These are phyloP conservation scores for Graptemys geographica DNA, from an alignment of 2,797 vertebrate genomes.

Conservation along the genomic window DNA sequence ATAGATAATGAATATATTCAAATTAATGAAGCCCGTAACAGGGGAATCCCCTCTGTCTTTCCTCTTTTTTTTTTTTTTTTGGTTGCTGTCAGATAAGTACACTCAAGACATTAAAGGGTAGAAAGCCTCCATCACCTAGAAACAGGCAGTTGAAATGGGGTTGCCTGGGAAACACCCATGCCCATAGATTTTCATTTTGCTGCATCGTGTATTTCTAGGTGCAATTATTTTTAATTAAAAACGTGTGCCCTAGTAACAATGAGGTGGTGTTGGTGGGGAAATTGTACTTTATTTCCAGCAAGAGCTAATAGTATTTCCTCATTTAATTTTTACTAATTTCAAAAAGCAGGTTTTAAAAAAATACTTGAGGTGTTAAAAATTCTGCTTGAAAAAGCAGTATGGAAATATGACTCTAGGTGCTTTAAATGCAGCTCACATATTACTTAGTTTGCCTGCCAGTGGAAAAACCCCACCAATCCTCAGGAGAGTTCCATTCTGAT, in stretches of 20 bases:
- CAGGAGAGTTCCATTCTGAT: slow-evolving; percentile 55
- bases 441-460: slow-evolving; percentile 45
- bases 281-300: background rate
- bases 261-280: background rate
- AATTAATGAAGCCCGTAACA: background rate
- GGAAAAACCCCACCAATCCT: slow-evolving; percentile 68
- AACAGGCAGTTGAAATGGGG: slow-evolving; percentile 33
- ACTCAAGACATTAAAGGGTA: slow-evolving; percentile 20
- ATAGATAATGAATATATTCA: background rate
- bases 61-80: background rate
- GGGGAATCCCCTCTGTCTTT: background rate
- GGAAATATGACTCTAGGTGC: slow-evolving; percentile 48
- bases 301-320: background rate
- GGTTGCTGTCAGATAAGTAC: background rate
- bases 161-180: slow-evolving; percentile 67
- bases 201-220: slow-evolving; percentile 30
- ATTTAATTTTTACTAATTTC: slow-evolving; percentile 11
- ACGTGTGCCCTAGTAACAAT: background rate
- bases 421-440: slow-evolving; percentile 62
- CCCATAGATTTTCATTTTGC: slow-evolving; percentile 44
- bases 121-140: background rate
- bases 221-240: slow-evolving; percentile 3
- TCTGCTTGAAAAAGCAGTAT: slow-evolving; percentile 66
- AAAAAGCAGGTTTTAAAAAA: accelerated
- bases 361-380: background rate